Base-by-base conservation (phyloP, 2,797 vertebrate genomes). In the Spatula clypeata region DNA sequence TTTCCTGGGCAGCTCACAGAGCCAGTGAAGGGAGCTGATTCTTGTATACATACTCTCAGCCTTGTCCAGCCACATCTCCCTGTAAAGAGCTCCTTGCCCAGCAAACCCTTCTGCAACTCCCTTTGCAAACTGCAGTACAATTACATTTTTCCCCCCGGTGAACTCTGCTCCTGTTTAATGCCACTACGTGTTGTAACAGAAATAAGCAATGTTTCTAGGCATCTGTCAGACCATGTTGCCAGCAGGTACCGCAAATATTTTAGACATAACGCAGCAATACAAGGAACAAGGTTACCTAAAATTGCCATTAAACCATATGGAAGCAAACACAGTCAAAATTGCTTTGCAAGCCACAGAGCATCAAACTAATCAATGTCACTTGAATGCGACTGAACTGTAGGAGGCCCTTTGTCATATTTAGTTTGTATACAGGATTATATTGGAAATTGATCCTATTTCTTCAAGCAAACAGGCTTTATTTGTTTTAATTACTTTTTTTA, bases 361-460 rank as follows among this genome's bases (percentile, higher is more conserved):
- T 47, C 69, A n/a, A 18, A 90, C 66, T 64, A 85, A 86, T 96
- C 92, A 89, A 70, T 55, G 36, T 14, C 76, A 75, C 76, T 79
- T 31, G 62, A 77, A 90, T 38, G 26, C 55, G 60, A 53, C 60
- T 36, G 44, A 86, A 58, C 67, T 61, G 53, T 61, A 65, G 36
- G 82, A 89, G 77, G 89, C 80, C 75, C 71, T 96, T 96, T 93
- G 95, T 93, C 88, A 26, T 42, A 29, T 83, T 26, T 49, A 49
- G 5, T 84, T 92, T 94, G 71, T 55, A 58, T 65, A 32, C 45
- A 51, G 86, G 85, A 84, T 65, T 91, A 86, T 60, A 91, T 97
- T 94, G 85, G 96, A 95, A 95, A 97, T 80, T 92, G 95, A 96
- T 96, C 79, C 79, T 11, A 5, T 34, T 95, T 86, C 88, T 91